phyloP scores from a whole-genome alignment of 1,140 invertebrate genomes.

The Aricia agestis region DNA sequence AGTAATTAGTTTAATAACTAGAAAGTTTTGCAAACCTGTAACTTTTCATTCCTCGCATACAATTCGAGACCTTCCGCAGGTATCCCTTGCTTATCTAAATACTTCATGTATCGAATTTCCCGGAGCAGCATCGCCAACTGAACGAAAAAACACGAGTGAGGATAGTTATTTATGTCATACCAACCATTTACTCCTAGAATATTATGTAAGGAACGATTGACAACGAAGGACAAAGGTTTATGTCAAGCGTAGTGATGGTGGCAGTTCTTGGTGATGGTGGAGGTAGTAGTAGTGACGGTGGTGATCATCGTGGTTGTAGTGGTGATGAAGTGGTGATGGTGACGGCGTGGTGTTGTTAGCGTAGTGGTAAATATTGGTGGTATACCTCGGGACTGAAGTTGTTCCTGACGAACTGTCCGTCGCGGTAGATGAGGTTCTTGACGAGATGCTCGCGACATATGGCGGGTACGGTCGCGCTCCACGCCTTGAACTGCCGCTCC shows the following conservation, averaged over 20 bases:
- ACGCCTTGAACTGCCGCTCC: constrained; percentile 60
- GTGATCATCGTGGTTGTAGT: too few relatives aligned
- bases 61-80: constrained; percentile 77
- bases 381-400: constrained; percentile 65
- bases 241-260: too few relatives aligned
- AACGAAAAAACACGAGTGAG: background rate
- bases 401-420: constrained; percentile 63
- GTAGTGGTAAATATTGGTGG: background rate
- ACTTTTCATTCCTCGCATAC: constrained; percentile 74
- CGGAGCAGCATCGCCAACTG: constrained; percentile 75
- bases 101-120: constrained; percentile 81
- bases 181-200: too few relatives aligned
- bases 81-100: constrained; percentile 75
- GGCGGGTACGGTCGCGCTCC: constrained; percentile 53
- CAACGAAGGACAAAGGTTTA: too few relatives aligned
- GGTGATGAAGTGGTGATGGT: too few relatives aligned
- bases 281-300: too few relatives aligned
- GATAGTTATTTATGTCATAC: too few relatives aligned
- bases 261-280: too few relatives aligned
- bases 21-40: constrained; percentile 53
- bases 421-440: constrained; percentile 64
- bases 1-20: too few relatives aligned
- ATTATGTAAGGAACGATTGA: too few relatives aligned
- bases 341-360: too few relatives aligned
- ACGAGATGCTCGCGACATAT: constrained; percentile 58